phyloP scores from a whole-genome alignment of 2,113 vertebrate species.

The Cavia aperea region DNA sequence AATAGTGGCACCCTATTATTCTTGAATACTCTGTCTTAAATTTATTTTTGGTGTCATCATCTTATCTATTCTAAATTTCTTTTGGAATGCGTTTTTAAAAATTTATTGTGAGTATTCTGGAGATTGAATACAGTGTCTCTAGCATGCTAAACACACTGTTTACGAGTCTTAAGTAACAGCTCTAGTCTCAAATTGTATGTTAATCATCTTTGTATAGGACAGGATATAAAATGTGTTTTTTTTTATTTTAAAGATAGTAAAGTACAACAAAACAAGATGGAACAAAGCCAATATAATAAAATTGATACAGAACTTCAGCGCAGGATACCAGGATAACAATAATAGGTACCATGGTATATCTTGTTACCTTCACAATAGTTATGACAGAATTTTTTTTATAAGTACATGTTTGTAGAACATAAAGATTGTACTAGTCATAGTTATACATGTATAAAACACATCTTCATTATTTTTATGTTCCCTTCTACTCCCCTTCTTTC shows the following conservation, averaged over 20 bases:
- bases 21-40: not conserved
- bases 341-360: no score
- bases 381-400: not conserved
- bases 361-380: no score
- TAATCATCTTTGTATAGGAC: not conserved
- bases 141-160: not conserved
- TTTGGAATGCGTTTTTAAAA: not conserved
- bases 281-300: no score
- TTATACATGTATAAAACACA: not conserved
- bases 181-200: not conserved
- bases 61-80: constrained; percentile 13
- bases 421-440: not conserved
- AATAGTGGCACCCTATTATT: not conserved
- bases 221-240: no score
- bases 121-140: not conserved
- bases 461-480: not conserved
- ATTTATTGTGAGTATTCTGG: not conserved
- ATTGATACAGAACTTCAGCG: no score
- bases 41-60: not conserved
- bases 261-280: no score
- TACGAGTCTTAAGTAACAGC: not conserved
- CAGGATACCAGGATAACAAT: no score
- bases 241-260: no score
- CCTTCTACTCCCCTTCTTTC: not conserved
- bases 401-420: not conserved